These are phyloP conservation scores for Cryptocheilus praepositus DNA, from an alignment of 2,888 invertebrate species.

Conservation along the genomic window DNA sequence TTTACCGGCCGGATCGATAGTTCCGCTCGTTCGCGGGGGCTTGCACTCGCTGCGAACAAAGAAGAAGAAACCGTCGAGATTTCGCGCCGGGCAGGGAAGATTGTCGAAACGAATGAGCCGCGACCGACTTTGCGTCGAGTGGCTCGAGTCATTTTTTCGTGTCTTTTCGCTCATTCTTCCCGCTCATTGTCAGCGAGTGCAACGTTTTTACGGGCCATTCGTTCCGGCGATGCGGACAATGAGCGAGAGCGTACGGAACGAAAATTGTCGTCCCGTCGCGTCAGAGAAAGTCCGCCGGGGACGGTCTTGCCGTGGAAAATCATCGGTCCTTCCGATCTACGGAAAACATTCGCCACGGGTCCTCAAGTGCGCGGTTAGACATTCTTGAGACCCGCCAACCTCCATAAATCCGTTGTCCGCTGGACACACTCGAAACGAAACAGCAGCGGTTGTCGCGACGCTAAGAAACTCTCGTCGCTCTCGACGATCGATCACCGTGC, in stretches of 20 bases:
- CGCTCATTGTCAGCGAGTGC: conserved; percentile 36
- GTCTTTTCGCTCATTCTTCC: conserved; percentile 20
- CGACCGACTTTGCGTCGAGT: not conserved
- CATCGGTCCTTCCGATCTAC: conserved; percentile 37
- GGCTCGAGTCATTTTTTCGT: conserved; percentile 12
- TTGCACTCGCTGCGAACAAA: not conserved
- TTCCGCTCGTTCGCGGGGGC: not conserved
- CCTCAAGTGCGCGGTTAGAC: conserved; percentile 37
- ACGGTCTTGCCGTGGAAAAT: conserved; percentile 56
- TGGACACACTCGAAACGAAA: conserved; percentile 14
- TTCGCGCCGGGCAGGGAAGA: no score
- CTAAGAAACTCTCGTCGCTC: no score
- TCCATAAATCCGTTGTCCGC: conserved; percentile 22
- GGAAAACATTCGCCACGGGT: conserved; percentile 37
- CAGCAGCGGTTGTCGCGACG: conserved; percentile 1
- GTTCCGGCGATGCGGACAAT: conserved; percentile 57
- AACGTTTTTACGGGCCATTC: conserved; percentile 61
- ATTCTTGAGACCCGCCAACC: conserved; percentile 17
- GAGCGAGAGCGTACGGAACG: conserved; percentile 59
- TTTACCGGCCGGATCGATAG: not conserved
- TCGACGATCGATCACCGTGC: no score
- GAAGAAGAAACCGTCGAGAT: no score
- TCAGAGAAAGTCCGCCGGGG: conserved; percentile 11
- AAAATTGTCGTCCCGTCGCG: conserved; percentile 44
- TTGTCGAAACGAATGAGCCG: conserved; percentile 4